Evolutionary conservation across 1,140 invertebrate species (phyloP).

Genomic region (Dryas iulia): DNA sequence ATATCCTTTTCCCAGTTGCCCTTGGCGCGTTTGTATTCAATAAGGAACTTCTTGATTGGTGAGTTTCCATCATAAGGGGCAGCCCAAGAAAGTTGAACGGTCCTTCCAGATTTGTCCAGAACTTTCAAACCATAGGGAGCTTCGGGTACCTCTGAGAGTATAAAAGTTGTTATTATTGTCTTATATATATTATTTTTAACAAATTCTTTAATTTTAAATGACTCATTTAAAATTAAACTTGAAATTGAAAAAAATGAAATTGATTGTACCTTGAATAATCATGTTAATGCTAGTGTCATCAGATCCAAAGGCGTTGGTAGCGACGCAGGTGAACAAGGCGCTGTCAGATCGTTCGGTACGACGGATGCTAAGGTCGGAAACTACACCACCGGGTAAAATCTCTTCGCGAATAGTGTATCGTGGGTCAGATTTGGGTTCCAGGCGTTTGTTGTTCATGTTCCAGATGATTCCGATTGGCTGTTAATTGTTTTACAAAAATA

Average conservation of each 20-base stretch:
- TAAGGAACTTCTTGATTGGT: constrained; percentile 94
- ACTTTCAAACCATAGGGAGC: constrained; percentile 94
- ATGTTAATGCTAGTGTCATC: constrained; percentile 97
- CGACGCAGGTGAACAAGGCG: constrained; percentile 95
- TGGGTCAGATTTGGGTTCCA: constrained; percentile 92
- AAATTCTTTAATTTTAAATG: too few relatives aligned
- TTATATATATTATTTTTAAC: too few relatives aligned
- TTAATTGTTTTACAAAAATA: background rate
- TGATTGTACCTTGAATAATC: constrained; percentile 91
- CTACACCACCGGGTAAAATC: constrained; percentile 90
- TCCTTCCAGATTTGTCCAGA: constrained; percentile 93
- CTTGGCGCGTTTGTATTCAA: constrained; percentile 96
- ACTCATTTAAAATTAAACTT: too few relatives aligned
- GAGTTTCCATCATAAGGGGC: constrained; percentile 97
- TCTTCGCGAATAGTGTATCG: constrained; percentile 96
- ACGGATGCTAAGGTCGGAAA: constrained; percentile 94
- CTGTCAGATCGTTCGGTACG: constrained; percentile 94
- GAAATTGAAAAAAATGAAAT: constrained; percentile 9
- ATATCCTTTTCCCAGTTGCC: constrained; percentile 92
- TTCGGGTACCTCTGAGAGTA: constrained; percentile 92
- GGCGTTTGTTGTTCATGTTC: constrained; percentile 96
- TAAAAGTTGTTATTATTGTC: background rate
- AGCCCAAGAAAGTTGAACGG: constrained; percentile 94
- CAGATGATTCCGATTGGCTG: constrained; percentile 95
- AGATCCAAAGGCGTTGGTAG: constrained; percentile 96